These are phyloP conservation scores for Dromiciops gliroides DNA, from an alignment of 2,113 vertebrate species.

Conservation along the genomic window DNA sequence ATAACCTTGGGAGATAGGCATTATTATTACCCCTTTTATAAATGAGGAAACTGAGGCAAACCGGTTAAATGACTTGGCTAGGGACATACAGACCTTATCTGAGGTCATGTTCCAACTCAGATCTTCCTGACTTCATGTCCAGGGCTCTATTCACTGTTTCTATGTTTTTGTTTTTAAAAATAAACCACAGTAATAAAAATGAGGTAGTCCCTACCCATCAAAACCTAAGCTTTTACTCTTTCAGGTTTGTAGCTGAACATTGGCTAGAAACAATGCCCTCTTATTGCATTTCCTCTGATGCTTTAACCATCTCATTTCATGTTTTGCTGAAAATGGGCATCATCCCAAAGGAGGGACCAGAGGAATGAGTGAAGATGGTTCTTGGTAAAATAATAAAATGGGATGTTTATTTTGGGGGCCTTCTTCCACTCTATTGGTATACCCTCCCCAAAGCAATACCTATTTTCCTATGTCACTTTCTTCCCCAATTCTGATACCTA, in stretches of 20 bases:
- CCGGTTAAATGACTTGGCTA: background rate
- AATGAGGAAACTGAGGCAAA: no score
- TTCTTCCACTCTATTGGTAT: background rate
- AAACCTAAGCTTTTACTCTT: background rate
- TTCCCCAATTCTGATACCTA: background rate
- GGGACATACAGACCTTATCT: background rate
- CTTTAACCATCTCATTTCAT: background rate
- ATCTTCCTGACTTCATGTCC: background rate
- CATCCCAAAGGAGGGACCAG: background rate
- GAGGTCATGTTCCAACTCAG: background rate
- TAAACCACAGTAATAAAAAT: background rate
- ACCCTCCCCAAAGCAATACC: background rate
- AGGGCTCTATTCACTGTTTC: background rate
- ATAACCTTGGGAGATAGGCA: background rate
- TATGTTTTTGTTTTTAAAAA: background rate
- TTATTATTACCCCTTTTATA: background rate
- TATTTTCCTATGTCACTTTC: background rate
- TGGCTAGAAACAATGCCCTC: background rate
- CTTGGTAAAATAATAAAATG: background rate
- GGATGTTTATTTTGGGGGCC: background rate
- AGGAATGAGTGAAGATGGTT: background rate
- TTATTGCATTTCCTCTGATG: background rate
- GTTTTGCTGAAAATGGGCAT: background rate
- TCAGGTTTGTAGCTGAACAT: background rate
- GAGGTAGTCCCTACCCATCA: background rate